Conservation (phyloP, 2,113 vertebrate species). For the Turdus rufiventris region DNA sequence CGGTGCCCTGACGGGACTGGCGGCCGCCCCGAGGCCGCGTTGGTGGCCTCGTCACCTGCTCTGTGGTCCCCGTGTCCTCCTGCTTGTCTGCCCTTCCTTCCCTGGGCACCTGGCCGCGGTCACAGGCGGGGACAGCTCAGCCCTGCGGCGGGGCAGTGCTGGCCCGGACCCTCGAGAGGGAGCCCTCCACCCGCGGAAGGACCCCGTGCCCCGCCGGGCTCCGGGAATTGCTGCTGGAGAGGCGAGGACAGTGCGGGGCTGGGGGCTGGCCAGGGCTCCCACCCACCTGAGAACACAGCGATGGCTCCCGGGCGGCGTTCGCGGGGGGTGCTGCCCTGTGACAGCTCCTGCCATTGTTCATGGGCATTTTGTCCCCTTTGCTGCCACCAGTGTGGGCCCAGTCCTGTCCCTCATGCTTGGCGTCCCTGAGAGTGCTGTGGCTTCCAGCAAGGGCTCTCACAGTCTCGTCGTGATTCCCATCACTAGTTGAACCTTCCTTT, state of each 20-base stretch:
- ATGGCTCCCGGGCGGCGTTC: fast-evolving
- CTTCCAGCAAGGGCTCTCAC: neutral
- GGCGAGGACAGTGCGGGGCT: neutral
- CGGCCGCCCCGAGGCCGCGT: neutral
- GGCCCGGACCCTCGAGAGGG: conserved; percentile 22
- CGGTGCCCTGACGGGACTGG: neutral
- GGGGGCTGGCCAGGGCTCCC: neutral
- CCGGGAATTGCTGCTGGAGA: fast-evolving
- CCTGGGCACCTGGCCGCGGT: neutral
- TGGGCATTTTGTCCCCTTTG: neutral
- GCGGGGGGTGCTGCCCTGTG: neutral
- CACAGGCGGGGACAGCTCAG: neutral
- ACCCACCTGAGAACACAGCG: neutral
- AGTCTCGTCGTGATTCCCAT: neutral
- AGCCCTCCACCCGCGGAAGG: neutral
- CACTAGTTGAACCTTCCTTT: neutral
- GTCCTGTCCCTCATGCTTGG: no score
- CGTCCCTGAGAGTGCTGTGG: fast-evolving
- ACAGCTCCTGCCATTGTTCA: neutral
- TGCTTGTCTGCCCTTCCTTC: fast-evolving
- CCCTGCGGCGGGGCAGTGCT: neutral
- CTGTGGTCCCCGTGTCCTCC: neutral
- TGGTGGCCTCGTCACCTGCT: neutral
- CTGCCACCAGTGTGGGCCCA: neutral
- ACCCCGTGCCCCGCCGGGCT: neutral